These are phyloP conservation scores for Pantherophis guttatus DNA, from an alignment of 2,113 vertebrate species.

Conservation along the genomic window DNA sequence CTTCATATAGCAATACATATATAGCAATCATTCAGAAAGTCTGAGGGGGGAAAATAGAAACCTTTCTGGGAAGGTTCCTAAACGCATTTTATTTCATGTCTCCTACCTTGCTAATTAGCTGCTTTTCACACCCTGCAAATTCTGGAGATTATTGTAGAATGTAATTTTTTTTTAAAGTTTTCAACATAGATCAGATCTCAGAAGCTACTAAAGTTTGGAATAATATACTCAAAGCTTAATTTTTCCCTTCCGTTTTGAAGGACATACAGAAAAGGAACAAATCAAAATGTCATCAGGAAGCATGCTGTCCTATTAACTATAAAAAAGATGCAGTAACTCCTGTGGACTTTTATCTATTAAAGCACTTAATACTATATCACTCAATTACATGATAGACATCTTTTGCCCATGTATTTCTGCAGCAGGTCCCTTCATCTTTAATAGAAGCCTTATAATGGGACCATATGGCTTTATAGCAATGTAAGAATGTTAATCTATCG, in stretches of 20 bases:
- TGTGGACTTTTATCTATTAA: slow-evolving; percentile 69
- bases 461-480: slow-evolving; percentile 74
- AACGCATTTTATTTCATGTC: slow-evolving; percentile 21
- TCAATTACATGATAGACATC: slow-evolving; percentile 66
- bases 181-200: slow-evolving; percentile 24
- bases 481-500: slow-evolving; percentile 78
- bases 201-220: slow-evolving; percentile 39
- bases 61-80: slow-evolving; percentile 40
- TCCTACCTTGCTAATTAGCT: slow-evolving; percentile 24
- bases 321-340: slow-evolving; percentile 57
- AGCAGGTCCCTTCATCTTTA: slow-evolving; percentile 67
- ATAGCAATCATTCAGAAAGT: slow-evolving; percentile 32
- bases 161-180: not conserved
- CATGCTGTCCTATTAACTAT: slow-evolving; percentile 55
- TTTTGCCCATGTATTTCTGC: slow-evolving; percentile 64
- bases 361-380: slow-evolving; percentile 57
- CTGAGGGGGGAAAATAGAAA: slow-evolving; percentile 35
- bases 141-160: slow-evolving; percentile 43
- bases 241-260: slow-evolving; percentile 49
- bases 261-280: slow-evolving; percentile 60
- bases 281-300: slow-evolving; percentile 60
- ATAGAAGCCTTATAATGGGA: slow-evolving; percentile 70
- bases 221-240: slow-evolving; percentile 36
- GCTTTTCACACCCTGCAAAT: slow-evolving; percentile 38
- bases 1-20: not conserved